These are phyloP conservation scores for Strix aluco DNA, from an alignment of 2,113 vertebrate genomes.

Conservation along the genomic window DNA sequence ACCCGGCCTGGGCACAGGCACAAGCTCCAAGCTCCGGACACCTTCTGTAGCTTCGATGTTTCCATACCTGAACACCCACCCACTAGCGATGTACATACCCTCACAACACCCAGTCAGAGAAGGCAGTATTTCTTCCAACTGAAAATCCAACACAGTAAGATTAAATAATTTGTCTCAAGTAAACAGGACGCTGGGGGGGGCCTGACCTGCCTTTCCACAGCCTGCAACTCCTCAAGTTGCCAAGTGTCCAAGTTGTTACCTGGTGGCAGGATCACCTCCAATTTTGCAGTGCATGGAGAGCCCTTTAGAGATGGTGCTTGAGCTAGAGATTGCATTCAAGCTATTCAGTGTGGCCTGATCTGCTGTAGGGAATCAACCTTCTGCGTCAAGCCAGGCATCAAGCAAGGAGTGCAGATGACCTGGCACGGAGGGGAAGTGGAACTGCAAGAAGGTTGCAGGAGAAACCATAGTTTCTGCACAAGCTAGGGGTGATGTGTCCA, in stretches of 20 bases:
- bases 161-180: neutral
- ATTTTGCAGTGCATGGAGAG: neutral
- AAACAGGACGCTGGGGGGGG: neutral
- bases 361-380: neutral
- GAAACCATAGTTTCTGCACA: neutral
- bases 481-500: neutral
- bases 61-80: neutral
- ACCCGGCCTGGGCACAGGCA: neutral
- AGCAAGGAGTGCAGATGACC: neutral
- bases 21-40: neutral
- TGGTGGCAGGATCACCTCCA: neutral
- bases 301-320: neutral
- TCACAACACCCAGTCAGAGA: neutral
- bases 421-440: neutral
- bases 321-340: neutral
- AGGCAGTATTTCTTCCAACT: neutral
- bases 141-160: neutral
- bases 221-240: neutral
- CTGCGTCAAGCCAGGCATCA: neutral
- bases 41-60: neutral
- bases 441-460: neutral
- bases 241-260: neutral
- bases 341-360: neutral
- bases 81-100: too few species aligned
- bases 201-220: neutral